phyloP scores from a whole-genome alignment of 2,113 vertebrate genomes.

The Pteronura brasiliensis region DNA sequence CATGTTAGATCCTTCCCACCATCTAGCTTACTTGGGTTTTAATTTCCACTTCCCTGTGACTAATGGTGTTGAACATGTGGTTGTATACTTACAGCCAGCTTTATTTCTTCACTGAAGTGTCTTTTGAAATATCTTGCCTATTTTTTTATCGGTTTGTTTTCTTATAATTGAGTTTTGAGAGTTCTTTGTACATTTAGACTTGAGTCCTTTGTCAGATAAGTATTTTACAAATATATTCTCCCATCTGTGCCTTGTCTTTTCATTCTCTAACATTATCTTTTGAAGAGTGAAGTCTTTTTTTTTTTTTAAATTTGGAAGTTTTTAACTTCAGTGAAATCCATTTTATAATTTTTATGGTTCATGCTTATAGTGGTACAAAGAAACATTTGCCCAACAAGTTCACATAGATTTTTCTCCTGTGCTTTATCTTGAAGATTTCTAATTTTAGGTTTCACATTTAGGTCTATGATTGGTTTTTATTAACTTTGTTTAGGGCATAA shows the following conservation, averaged over 20 bases:
- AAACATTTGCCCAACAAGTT: constrained; percentile 1
- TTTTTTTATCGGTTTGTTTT: not conserved
- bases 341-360: not conserved
- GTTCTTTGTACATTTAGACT: not conserved
- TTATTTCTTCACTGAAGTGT: not conserved
- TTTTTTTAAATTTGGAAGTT: not conserved
- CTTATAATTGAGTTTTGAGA: not conserved
- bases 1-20: not conserved
- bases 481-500: not conserved
- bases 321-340: not conserved
- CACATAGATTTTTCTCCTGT: not conserved
- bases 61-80: not conserved
- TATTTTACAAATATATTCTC: not conserved
- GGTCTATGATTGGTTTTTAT: not conserved
- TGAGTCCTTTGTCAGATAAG: not conserved
- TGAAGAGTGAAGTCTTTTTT: not conserved
- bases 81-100: not conserved
- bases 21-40: not conserved
- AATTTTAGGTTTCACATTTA: not conserved
- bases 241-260: not conserved
- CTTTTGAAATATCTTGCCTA: not conserved
- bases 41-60: not conserved
- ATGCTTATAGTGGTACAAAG: not conserved
- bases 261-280: not conserved
- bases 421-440: not conserved